Percentiles rank a stretch among this genome's conserved stretches.
Evolutionary conservation across 2,888 invertebrate species (phyloP).

Genomic region (Drepanosiphum platanoidis): DNA sequence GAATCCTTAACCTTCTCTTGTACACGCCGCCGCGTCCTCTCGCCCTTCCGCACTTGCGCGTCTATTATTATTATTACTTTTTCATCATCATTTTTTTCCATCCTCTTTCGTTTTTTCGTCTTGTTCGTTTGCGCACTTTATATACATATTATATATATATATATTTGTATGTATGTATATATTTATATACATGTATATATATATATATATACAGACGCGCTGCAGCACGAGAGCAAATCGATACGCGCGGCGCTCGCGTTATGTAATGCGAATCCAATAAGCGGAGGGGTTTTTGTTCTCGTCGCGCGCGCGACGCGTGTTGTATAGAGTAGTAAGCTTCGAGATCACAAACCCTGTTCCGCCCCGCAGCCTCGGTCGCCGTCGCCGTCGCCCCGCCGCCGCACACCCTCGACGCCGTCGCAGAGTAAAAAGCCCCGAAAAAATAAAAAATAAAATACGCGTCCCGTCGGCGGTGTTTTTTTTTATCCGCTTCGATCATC

Average conservation of each 20-base stretch:
- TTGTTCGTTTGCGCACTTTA: not conserved
- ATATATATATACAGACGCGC: not conserved
- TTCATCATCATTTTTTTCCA: not conserved
- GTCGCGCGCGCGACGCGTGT: no score
- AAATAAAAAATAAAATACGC: no score
- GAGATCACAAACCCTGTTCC: not conserved
- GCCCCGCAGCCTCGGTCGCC: not conserved
- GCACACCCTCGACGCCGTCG: not conserved
- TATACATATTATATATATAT: not conserved
- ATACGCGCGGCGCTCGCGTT: not conserved
- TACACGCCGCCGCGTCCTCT: not conserved
- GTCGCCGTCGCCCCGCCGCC: not conserved
- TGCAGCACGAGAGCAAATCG: slow-evolving; percentile 30
- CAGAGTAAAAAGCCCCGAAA: no score
- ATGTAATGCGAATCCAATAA: slow-evolving; percentile 30
- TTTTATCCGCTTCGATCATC: no score
- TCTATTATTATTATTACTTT: not conserved
- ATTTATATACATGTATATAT: not conserved
- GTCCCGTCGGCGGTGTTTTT: no score
- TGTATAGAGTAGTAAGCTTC: no score
- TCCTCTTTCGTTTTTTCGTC: not conserved
- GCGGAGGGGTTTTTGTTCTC: slow-evolving; percentile 1
- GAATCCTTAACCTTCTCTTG: not conserved
- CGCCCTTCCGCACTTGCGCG: not conserved
- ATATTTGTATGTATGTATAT: not conserved